Percentiles rank a stretch among this genome's conserved stretches.
These are phyloP conservation scores for Bombycilla garrulus DNA, from an alignment of 2,113 vertebrate species.

Conservation along the genomic window DNA sequence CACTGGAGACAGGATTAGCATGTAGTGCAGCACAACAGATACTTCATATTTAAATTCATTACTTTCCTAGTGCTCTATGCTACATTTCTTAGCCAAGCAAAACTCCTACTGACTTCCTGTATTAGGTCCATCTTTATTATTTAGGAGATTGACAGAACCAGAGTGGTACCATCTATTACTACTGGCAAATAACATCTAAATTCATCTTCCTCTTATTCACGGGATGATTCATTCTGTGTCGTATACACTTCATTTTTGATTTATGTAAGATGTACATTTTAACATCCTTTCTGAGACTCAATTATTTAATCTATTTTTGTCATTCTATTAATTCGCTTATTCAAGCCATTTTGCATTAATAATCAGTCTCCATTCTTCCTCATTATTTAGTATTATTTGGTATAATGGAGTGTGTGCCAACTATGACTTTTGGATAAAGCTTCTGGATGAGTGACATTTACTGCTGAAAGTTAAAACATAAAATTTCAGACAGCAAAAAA, in stretches of 20 bases:
- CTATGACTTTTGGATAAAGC: slow-evolving; percentile 57
- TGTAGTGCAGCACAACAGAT: neutral
- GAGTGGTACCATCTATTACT: slow-evolving; percentile 50
- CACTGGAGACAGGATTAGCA: neutral
- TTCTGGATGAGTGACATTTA: slow-evolving; percentile 56
- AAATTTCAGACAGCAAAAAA: slow-evolving; percentile 48
- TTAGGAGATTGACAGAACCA: slow-evolving; percentile 43
- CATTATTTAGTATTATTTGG: slow-evolving; percentile 70
- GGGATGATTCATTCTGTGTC: slow-evolving; percentile 68
- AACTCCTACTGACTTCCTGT: slow-evolving; percentile 52
- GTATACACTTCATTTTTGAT: slow-evolving; percentile 72
- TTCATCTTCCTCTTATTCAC: slow-evolving; percentile 63
- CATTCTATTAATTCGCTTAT: slow-evolving; percentile 56
- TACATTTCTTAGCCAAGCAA: slow-evolving; percentile 21
- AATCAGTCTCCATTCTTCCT: slow-evolving; percentile 67
- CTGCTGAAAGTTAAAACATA: slow-evolving; percentile 61
- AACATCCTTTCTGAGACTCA: slow-evolving; percentile 68
- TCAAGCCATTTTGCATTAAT: slow-evolving; percentile 68
- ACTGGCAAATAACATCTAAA: slow-evolving; percentile 59
- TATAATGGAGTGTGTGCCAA: slow-evolving; percentile 61
- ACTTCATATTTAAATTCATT: slow-evolving; percentile 11
- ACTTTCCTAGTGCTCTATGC: neutral
- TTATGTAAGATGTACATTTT: slow-evolving; percentile 63
- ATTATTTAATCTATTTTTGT: slow-evolving; percentile 77
- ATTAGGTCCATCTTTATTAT: slow-evolving; percentile 30